Conservation (phyloP, 2,113 vertebrate genomes). For the Myotis lucifugus region DNA sequence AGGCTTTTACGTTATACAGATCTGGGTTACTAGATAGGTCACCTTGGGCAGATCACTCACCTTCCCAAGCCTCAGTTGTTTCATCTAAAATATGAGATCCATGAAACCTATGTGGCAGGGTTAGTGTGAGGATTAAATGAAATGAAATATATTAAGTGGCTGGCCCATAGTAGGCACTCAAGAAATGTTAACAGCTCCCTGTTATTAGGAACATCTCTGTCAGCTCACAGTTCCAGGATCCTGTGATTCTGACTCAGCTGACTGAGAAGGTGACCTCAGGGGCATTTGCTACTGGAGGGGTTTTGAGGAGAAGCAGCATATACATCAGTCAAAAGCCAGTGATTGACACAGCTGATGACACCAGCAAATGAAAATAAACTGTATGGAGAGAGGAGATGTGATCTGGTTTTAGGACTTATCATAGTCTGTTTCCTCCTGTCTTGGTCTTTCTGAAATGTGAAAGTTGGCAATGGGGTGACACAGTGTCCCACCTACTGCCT, state of each 20-base stretch:
- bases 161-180: neutral
- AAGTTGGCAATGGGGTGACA: constrained; percentile 30
- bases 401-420: constrained; percentile 21
- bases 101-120: neutral
- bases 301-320: neutral
- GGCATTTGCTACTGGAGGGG: constrained; percentile 42
- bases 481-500: neutral
- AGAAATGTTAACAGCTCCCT: neutral
- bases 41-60: neutral
- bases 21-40: neutral
- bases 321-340: neutral
- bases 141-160: neutral
- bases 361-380: neutral
- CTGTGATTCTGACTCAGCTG: constrained; percentile 36
- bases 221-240: constrained; percentile 10
- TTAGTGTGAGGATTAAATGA: neutral
- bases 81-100: neutral
- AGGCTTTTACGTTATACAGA: neutral
- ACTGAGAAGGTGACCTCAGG: constrained; percentile 28
- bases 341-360: constrained; percentile 40
- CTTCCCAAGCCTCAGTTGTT: neutral
- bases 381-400: neutral
- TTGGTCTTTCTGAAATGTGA: constrained; percentile 48
- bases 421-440: neutral
- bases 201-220: neutral